Base-by-base conservation (phyloP, 2,797 vertebrate genomes). In the Florisuga fusca region DNA sequence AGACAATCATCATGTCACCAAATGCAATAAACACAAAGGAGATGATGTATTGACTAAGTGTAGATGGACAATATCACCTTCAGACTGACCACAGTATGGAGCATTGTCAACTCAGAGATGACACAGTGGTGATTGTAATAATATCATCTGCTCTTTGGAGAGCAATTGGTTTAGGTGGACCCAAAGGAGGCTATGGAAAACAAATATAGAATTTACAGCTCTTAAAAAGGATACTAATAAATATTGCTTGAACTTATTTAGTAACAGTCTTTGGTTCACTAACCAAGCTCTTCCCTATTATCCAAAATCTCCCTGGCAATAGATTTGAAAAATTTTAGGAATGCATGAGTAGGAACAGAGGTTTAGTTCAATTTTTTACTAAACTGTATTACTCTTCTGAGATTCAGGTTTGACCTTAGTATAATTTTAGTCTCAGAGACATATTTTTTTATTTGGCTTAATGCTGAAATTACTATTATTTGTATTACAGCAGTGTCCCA, bases 261-360 rank as follows among this genome's bases (percentile, higher is more conserved):
- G 27, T 67, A 22, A 53, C 3, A 36, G 50, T 62, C 29, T 66
- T 82, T 7, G 0, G 7, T 51, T 89, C 66, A 26, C n/a, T 51
- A 59, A 46, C 13, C 12, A 84, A 67, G 33, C 1, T 61, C 31
- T 68, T 78, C 26, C 15, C 12, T 67, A 19, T 72, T 15, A 50
- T 15, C 34, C 5, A 12, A 29, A 78, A 59, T 5, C 0, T 1
- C 4, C n/a, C 31, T 38, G 21, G 31, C 84, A 90, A 55, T 1
- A 48, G 17, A 66, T 59, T 41, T 80, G 21, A 63, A 2, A 68
- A 36, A 87, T 61, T 27, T 41, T 29, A 48, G 51, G n/a, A 87
- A 61, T 15, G 27, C 5, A 66, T 83, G 10, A 59, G n/a, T 6
- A 9, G 2, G 7, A 1, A 17, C 2, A 29, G 2, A 81, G 15